These are phyloP conservation scores for Lumbricus terrestris DNA, from an alignment of 2,888 invertebrate genomes.

Conservation along the genomic window DNA sequence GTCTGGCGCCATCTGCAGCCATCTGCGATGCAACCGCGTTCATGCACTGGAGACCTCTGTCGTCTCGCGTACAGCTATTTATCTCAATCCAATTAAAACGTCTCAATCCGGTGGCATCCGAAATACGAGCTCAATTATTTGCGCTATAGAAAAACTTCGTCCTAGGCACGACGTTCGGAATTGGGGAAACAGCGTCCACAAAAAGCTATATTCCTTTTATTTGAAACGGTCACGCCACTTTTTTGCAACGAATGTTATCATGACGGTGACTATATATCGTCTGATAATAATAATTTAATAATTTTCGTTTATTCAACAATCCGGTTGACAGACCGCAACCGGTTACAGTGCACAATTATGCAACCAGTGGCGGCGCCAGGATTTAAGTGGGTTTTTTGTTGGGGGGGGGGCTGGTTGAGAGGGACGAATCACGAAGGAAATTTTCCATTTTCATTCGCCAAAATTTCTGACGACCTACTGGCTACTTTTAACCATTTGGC, in stretches of 20 bases:
- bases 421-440: too few relatives aligned
- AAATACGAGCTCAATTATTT: not conserved
- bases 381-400: too few relatives aligned
- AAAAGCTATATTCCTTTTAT: not conserved
- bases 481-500: too few relatives aligned
- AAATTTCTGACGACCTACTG: too few relatives aligned
- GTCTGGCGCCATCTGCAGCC: not conserved
- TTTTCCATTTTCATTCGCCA: too few relatives aligned
- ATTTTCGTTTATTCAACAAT: too few relatives aligned
- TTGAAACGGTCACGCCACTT: not conserved
- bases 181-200: not conserved
- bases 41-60: not conserved
- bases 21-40: not conserved
- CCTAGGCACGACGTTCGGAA: not conserved
- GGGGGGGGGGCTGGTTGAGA: too few relatives aligned
- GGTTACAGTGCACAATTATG: too few relatives aligned
- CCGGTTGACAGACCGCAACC: too few relatives aligned
- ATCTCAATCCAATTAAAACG: not conserved
- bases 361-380: too few relatives aligned
- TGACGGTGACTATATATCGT: not conserved
- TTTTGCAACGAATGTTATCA: not conserved
- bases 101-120: not conserved
- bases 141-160: conserved; percentile 3
- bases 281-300: too few relatives aligned
- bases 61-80: not conserved